These are phyloP conservation scores for Agriotes lineatus DNA, from an alignment of 2,888 invertebrate species.

Conservation along the genomic window DNA sequence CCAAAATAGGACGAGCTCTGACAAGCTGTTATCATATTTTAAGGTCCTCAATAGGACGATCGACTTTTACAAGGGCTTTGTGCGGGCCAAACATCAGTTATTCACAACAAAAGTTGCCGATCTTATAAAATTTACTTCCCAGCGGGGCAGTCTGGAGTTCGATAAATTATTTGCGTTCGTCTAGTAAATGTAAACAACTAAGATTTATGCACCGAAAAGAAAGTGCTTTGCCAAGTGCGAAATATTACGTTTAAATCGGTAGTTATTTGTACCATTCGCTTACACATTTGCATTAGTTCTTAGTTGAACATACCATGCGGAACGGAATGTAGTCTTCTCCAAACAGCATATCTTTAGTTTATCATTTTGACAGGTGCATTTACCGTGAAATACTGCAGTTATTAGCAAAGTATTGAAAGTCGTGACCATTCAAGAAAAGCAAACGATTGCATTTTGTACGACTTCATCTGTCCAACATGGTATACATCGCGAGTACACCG, in stretches of 20 bases:
- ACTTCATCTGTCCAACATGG: slow-evolving; percentile 5
- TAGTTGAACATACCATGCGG: background rate
- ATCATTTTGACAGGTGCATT: slow-evolving; percentile 24
- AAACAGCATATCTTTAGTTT: slow-evolving; percentile 7
- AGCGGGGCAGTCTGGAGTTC: no score
- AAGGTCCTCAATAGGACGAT: background rate
- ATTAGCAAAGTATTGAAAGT: slow-evolving; percentile 22
- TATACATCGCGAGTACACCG: background rate
- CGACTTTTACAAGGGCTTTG: background rate
- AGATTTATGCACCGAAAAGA: no score
- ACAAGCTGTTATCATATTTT: slow-evolving; percentile 10
- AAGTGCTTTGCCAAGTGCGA: no score
- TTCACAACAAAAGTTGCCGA: no score
- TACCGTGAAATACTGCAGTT: slow-evolving; percentile 26
- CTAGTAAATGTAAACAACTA: no score
- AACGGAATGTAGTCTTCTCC: slow-evolving; percentile 23
- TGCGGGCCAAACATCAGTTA: no score
- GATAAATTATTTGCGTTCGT: no score
- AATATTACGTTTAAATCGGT: background rate
- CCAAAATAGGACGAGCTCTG: background rate
- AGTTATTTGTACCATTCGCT: background rate
- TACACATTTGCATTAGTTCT: slow-evolving; percentile 2
- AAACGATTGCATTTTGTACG: background rate
- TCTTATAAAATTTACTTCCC: no score
- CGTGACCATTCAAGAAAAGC: slow-evolving; percentile 12